A percentile compares a stretch with the other conserved stretches of the same genome.
These are phyloP conservation scores for Siderastrea siderea DNA, from an alignment of 92 coral and sea anemone genomes.

Conservation along the genomic window DNA sequence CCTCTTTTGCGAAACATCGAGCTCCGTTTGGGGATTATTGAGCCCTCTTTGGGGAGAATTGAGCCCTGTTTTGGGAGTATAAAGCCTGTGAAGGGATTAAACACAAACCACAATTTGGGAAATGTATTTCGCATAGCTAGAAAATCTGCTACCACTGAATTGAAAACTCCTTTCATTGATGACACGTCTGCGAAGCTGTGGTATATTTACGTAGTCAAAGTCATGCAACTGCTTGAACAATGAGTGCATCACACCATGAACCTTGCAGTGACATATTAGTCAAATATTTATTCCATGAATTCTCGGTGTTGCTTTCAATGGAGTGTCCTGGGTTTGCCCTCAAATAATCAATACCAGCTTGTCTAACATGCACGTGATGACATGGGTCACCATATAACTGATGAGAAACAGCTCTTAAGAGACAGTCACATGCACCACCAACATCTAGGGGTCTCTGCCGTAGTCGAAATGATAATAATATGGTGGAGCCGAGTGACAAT, in stretches of 20 bases:
- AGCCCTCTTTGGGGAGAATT: too few relatives aligned
- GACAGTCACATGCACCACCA: slow-evolving; percentile 53
- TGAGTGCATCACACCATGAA: slow-evolving; percentile 72
- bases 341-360: slow-evolving; percentile 60
- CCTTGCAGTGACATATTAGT: slow-evolving; percentile 70
- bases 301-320: slow-evolving; percentile 58
- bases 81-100: too few relatives aligned
- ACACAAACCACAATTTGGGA: too few relatives aligned
- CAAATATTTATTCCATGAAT: slow-evolving; percentile 61
- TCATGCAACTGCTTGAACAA: slow-evolving; percentile 75
- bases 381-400: slow-evolving; percentile 50
- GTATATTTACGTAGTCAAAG: too few relatives aligned
- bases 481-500: slow-evolving; percentile 9
- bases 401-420: slow-evolving; percentile 38
- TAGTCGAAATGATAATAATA: slow-evolving; percentile 6
- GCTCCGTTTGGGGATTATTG: too few relatives aligned
- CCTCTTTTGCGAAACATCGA: too few relatives aligned
- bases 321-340: slow-evolving; percentile 50
- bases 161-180: too few relatives aligned
- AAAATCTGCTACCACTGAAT: too few relatives aligned
- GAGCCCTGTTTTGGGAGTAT: too few relatives aligned
- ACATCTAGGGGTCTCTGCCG: slow-evolving; percentile 45
- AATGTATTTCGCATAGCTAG: too few relatives aligned
- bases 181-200: too few relatives aligned
- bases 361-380: slow-evolving; percentile 56